Conservation (phyloP, 2,113 vertebrate species). For the Nyctibius bracteatus region DNA sequence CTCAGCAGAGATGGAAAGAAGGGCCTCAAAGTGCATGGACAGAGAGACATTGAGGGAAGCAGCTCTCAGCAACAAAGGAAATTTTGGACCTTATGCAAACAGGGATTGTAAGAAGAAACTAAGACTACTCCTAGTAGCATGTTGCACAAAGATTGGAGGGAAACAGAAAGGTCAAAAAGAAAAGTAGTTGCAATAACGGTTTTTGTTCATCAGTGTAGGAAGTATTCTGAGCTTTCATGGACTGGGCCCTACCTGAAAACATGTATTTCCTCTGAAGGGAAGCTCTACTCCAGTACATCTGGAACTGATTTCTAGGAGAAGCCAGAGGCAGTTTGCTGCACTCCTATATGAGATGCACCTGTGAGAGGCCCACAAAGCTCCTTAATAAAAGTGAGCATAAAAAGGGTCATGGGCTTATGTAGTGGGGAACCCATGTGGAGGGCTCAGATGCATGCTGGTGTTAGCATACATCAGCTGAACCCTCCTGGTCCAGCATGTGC, state of each 20-base stretch:
- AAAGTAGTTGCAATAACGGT: neutral
- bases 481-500: neutral
- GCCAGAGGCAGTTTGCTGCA: neutral
- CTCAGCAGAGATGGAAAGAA: neutral
- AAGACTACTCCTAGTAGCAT: neutral
- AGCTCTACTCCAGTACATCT: constrained; percentile 6
- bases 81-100: neutral
- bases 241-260: constrained; percentile 13
- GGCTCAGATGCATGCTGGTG: neutral
- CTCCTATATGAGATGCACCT: constrained; percentile 44
- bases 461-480: neutral
- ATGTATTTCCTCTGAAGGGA: constrained; percentile 27
- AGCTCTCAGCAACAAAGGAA: neutral
- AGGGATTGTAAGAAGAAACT: neutral
- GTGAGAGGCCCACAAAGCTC: constrained; percentile 10
- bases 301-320: constrained; percentile 24
- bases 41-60: neutral
- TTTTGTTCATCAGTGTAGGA: neutral
- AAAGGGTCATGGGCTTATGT: neutral
- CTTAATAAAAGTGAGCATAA: neutral
- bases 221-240: neutral
- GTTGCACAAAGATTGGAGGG: neutral
- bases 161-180: neutral
- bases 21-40: neutral
- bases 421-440: neutral